These are phyloP conservation scores for Cryptus viduatorius DNA, from an alignment of 2,888 invertebrate genomes.

Conservation along the genomic window DNA sequence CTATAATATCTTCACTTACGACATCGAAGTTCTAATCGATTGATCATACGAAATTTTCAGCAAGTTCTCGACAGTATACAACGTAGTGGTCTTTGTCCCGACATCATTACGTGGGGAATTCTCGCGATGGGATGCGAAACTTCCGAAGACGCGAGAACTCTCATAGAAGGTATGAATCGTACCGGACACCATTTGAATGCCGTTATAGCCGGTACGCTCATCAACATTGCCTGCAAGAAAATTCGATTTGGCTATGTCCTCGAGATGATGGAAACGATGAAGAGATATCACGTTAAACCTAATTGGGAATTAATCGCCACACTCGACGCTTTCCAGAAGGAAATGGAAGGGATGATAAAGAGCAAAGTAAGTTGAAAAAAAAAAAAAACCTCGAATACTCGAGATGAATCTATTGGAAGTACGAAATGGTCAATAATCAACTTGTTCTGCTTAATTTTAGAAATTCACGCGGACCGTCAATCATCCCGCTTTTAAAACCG, in stretches of 20 bases:
- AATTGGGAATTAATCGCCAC: slow-evolving; percentile 86
- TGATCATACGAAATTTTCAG: slow-evolving; percentile 79
- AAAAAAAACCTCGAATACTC: not conserved
- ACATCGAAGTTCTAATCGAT: too few relatives aligned
- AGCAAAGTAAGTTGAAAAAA: slow-evolving; percentile 70
- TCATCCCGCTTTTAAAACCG: slow-evolving; percentile 68
- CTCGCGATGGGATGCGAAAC: slow-evolving; percentile 92
- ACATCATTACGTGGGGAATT: slow-evolving; percentile 95
- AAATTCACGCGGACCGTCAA: slow-evolving; percentile 53
- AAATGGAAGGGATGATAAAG: slow-evolving; percentile 69
- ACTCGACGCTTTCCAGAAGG: slow-evolving; percentile 78
- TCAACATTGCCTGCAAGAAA: slow-evolving; percentile 88
- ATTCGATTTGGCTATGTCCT: slow-evolving; percentile 89
- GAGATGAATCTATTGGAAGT: not conserved
- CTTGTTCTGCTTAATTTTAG: slow-evolving; percentile 49
- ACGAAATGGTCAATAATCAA: not conserved
- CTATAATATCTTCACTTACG: too few relatives aligned
- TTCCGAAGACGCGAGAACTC: slow-evolving; percentile 87
- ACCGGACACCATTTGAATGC: slow-evolving; percentile 89
- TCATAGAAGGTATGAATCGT: slow-evolving; percentile 90
- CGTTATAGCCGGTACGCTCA: slow-evolving; percentile 91
- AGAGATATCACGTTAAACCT: slow-evolving; percentile 88
- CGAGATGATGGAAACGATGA: slow-evolving; percentile 89
- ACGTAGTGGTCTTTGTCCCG: slow-evolving; percentile 87
- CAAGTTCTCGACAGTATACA: slow-evolving; percentile 84